Evolutionary conservation across 2,888 invertebrate species (phyloP).

Genomic region (Campopleginae sp.): DNA sequence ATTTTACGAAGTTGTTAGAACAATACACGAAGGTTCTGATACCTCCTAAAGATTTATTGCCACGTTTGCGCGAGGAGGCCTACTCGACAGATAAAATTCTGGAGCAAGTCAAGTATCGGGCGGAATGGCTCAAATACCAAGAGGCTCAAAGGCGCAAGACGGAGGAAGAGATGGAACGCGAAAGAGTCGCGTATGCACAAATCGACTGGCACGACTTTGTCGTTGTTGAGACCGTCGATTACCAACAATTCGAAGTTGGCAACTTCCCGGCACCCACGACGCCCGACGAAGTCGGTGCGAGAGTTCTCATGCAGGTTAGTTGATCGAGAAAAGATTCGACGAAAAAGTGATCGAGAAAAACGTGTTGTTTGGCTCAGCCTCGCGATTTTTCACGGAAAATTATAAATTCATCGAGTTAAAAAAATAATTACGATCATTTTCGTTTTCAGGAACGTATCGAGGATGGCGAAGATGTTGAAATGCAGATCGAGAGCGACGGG

Average conservation of each 20-base stretch:
- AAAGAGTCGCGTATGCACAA: conserved; percentile 97
- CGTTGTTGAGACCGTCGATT: conserved; percentile 99
- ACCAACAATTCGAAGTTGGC: conserved; percentile 97
- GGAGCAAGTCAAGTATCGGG: conserved; percentile 96
- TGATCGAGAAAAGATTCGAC: not conserved
- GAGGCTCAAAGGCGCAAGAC: conserved; percentile 96
- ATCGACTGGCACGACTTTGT: conserved; percentile 99
- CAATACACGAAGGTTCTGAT: conserved; percentile 99
- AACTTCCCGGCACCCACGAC: conserved; percentile 99
- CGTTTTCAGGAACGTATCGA: conserved; percentile 88
- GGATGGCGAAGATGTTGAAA: conserved; percentile 93
- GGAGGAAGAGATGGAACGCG: conserved; percentile 97
- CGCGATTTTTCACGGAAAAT: not conserved
- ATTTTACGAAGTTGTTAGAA: conserved; percentile 98
- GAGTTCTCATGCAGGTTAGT: conserved; percentile 92
- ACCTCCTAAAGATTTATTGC: conserved; percentile 96
- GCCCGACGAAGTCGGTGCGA: conserved; percentile 97
- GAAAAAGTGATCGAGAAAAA: not conserved
- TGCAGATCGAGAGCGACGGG: conserved; percentile 94
- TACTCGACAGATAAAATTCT: conserved; percentile 88
- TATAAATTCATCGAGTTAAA: not conserved
- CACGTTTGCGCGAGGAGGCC: conserved; percentile 92
- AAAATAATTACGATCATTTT: not conserved
- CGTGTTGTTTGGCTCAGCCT: not conserved
- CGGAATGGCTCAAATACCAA: conserved; percentile 98